phyloP scores from a whole-genome alignment of 2,113 vertebrate genomes.

The Muscicapa adusta region DNA sequence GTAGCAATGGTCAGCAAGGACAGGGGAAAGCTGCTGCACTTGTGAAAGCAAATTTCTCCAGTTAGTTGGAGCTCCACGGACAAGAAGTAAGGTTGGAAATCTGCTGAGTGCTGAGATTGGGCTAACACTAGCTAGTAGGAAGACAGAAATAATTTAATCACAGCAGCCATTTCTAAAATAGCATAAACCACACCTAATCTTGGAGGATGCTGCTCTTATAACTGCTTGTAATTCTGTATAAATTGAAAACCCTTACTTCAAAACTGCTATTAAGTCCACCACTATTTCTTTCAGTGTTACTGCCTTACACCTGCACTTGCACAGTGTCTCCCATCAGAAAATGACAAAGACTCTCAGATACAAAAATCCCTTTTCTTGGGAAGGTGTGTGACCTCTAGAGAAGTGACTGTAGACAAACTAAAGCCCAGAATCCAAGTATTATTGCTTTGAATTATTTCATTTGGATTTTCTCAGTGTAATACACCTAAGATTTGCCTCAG shows the following conservation, averaged over 20 bases:
- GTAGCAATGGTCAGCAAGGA: not conserved
- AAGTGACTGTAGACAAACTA: not conserved
- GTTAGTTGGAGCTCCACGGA: not conserved
- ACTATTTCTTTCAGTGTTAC: not conserved
- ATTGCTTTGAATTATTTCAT: not conserved
- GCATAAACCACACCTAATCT: not conserved
- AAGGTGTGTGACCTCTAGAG: not conserved
- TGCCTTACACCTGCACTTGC: not conserved
- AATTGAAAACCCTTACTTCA: not conserved
- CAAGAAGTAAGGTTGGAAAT: not conserved
- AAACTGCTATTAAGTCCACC: not conserved
- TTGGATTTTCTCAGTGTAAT: not conserved
- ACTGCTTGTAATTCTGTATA: not conserved
- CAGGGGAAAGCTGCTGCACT: not conserved
- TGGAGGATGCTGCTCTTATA: not conserved
- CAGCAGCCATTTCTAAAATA: not conserved
- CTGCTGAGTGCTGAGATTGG: not conserved
- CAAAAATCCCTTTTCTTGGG: not conserved
- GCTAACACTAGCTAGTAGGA: not conserved
- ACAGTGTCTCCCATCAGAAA: not conserved
- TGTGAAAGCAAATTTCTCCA: not conserved
- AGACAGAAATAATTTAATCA: not conserved
- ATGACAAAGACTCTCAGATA: not conserved
- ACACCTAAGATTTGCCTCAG: not conserved
- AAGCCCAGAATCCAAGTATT: not conserved